phyloP scores from a whole-genome alignment of 1,140 invertebrate species.

The Pygmarrhopalites habei region DNA sequence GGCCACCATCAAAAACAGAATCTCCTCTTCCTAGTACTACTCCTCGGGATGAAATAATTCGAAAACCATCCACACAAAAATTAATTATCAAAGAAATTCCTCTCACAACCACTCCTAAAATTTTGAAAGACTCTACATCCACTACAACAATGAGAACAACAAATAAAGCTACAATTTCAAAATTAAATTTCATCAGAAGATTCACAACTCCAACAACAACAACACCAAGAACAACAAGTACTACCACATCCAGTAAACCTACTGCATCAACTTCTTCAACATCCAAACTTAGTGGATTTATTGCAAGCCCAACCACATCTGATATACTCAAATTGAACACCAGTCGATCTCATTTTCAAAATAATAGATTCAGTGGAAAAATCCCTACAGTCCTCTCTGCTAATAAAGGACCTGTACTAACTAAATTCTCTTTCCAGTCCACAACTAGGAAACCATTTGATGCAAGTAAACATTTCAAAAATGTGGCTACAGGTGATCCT shows the following conservation, averaged over 20 bases:
- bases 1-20: slow-evolving; percentile 3
- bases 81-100: slow-evolving; percentile 38
- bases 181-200: slow-evolving; percentile 24
- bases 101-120: slow-evolving; percentile 7
- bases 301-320: slow-evolving; percentile 17
- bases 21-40: slow-evolving; percentile 1
- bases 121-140: neutral
- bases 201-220: slow-evolving; percentile 21
- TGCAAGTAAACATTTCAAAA: slow-evolving; percentile 17
- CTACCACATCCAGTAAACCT: neutral
- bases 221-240: neutral
- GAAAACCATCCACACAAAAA: slow-evolving; percentile 5
- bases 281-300: slow-evolving; percentile 4
- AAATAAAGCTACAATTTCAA: slow-evolving; percentile 23
- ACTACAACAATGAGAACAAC: slow-evolving; percentile 5
- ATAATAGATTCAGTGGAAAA: slow-evolving; percentile 16
- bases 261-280: slow-evolving; percentile 4
- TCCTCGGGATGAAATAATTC: neutral
- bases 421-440: neutral
- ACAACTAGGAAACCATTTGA: slow-evolving; percentile 14
- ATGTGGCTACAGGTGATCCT: neutral
- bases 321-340: slow-evolving; percentile 20
- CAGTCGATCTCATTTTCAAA: too few species aligned
- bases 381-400: neutral
- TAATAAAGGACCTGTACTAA: neutral